A percentile compares a stretch with the other conserved stretches of the same genome.
Evolutionary conservation across 2,113 vertebrate species (phyloP).

Genomic region (Dasypus novemcinctus): DNA sequence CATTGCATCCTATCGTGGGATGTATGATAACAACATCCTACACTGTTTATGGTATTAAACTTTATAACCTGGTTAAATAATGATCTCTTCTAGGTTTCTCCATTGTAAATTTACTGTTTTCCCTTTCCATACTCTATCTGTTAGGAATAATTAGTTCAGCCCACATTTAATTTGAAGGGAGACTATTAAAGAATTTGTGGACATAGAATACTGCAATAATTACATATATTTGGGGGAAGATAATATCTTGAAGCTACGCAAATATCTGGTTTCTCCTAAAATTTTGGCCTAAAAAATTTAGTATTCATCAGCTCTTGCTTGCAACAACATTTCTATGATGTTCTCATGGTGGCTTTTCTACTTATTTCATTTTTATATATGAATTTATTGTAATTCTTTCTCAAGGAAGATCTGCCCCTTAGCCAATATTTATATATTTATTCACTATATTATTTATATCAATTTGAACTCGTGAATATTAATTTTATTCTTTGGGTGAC

Average conservation of each 20-base stretch:
- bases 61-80: background rate
- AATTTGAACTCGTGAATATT: background rate
- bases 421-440: background rate
- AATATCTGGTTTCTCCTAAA: background rate
- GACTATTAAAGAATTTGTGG: background rate
- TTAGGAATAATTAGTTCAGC: background rate
- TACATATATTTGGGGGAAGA: background rate
- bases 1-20: background rate
- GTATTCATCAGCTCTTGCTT: background rate
- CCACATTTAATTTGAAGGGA: background rate
- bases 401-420: background rate
- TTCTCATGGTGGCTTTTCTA: background rate
- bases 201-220: background rate
- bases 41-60: background rate
- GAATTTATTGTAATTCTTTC: constrained; percentile 22
- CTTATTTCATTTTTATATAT: background rate
- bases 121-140: background rate
- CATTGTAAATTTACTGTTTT: background rate
- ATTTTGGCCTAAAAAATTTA: background rate
- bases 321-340: background rate
- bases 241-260: background rate
- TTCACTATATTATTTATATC: background rate
- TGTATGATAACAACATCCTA: background rate
- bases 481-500: background rate
- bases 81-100: background rate